These are phyloP conservation scores for Theocolax elegans DNA, from an alignment of 1,140 invertebrate species.

Conservation along the genomic window DNA sequence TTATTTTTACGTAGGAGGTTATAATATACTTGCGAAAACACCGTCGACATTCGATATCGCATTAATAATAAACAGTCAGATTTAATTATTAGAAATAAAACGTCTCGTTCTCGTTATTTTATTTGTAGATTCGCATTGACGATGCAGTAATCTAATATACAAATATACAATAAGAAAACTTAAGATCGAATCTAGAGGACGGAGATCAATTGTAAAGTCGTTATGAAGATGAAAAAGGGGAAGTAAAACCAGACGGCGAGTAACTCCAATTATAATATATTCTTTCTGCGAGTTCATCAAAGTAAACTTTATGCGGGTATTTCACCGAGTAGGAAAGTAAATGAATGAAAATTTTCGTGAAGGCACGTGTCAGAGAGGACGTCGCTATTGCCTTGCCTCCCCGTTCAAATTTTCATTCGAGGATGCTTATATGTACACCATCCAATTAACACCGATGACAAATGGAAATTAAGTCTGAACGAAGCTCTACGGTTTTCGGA, in stretches of 20 bases:
- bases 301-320: constrained; percentile 8
- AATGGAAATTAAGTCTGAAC: constrained; percentile 36
- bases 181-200: too few relatives aligned
- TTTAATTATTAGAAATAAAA: too few relatives aligned
- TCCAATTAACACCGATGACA: constrained; percentile 39
- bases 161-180: too few relatives aligned
- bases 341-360: constrained; percentile 27
- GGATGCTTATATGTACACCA: constrained; percentile 23
- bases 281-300: constrained; percentile 19
- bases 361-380: constrained; percentile 15
- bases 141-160: too few relatives aligned
- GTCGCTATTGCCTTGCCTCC: neutral
- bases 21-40: too few relatives aligned
- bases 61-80: too few relatives aligned
- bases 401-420: constrained; percentile 24
- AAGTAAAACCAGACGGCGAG: neutral
- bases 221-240: neutral
- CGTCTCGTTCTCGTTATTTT: too few relatives aligned
- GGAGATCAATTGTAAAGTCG: too few relatives aligned
- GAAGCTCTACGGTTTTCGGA: constrained; percentile 9
- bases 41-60: neutral
- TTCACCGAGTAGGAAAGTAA: neutral
- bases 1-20: too few relatives aligned
- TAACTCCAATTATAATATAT: neutral
- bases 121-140: too few relatives aligned